Percentiles rank a stretch among this genome's conserved stretches.
phyloP scores from a whole-genome alignment of 2,113 vertebrate genomes.

The Odocoileus virginianus region DNA sequence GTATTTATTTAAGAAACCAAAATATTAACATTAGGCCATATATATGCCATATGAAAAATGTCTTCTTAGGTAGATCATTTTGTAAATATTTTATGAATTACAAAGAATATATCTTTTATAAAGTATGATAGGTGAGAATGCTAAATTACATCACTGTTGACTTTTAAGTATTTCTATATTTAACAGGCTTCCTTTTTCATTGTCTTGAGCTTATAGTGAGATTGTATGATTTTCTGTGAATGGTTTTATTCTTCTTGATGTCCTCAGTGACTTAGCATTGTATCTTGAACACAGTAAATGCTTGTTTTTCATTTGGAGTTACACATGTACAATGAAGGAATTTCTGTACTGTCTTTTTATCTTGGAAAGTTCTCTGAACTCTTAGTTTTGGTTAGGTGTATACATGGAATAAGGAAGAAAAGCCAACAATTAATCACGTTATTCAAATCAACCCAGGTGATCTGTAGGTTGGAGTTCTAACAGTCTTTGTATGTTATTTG shows the following conservation, averaged over 20 bases:
- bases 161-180: background rate
- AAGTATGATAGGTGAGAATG: constrained; percentile 4
- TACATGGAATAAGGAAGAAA: background rate
- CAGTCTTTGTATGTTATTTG: background rate
- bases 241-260: background rate
- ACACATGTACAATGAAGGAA: background rate
- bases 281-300: background rate
- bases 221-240: background rate
- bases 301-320: background rate
- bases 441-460: background rate
- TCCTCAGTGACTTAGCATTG: background rate
- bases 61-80: background rate
- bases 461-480: background rate
- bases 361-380: background rate
- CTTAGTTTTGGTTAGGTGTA: background rate
- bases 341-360: background rate
- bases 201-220: background rate
- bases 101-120: background rate
- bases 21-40: background rate
- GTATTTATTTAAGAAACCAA: background rate
- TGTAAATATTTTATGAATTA: background rate
- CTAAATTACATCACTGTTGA: background rate
- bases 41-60: background rate
- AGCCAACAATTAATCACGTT: background rate
- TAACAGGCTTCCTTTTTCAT: background rate